phyloP scores from a whole-genome alignment of 2,113 vertebrate genomes.

The Entosphenus tridentatus region DNA sequence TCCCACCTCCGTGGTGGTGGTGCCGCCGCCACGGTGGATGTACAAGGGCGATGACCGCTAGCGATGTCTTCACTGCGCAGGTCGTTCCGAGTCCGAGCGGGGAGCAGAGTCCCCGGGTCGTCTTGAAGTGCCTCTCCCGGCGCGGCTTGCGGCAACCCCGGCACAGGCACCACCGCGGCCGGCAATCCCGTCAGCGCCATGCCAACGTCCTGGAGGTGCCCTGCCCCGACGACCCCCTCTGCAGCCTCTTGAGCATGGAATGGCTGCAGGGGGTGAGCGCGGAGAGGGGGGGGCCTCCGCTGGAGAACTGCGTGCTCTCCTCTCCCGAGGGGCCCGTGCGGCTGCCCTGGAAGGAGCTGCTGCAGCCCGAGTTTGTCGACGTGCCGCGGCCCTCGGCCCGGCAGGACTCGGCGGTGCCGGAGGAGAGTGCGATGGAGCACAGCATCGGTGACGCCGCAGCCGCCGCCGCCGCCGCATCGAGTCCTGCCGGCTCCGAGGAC shows the following conservation, averaged over 20 bases:
- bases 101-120: conserved; percentile 34
- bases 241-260: conserved; percentile 33
- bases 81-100: conserved; percentile 16
- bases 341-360: conserved; percentile 40
- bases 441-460: too few relatives aligned
- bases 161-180: too few relatives aligned
- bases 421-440: too few relatives aligned
- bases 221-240: conserved; percentile 26
- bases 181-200: too few relatives aligned
- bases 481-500: too few relatives aligned
- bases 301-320: conserved; percentile 40
- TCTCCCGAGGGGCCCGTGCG: conserved; percentile 31
- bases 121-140: conserved; percentile 35
- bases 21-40: too few relatives aligned
- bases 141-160: conserved; percentile 19
- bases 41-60: too few relatives aligned
- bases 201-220: conserved; percentile 29
- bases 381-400: conserved; percentile 14
- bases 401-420: conserved; percentile 3
- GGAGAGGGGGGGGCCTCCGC: conserved; percentile 18
- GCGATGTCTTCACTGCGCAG: too few relatives aligned
- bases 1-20: too few relatives aligned
- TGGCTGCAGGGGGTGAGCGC: conserved; percentile 43
- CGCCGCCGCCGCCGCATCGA: too few relatives aligned
- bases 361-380: conserved; percentile 36